A percentile compares a stretch with the other conserved stretches of the same genome.
These are phyloP conservation scores for Meta bourneti DNA, from an alignment of 2,888 invertebrate genomes.

Conservation along the genomic window DNA sequence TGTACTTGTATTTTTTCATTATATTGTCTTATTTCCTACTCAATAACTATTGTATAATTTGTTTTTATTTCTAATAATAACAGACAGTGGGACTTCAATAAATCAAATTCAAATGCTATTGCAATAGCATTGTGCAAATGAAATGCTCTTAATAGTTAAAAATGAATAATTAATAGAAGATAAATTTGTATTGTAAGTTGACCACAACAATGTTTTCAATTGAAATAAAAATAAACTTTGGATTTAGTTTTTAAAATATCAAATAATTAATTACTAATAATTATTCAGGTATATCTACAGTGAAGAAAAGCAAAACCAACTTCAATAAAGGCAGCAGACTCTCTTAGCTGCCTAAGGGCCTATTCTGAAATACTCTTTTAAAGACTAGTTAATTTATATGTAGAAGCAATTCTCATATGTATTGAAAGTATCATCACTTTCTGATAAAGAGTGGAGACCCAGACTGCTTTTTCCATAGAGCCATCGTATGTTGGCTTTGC, in stretches of 20 bases:
- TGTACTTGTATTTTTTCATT: too few relatives aligned
- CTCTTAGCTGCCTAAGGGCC: slow-evolving; percentile 57
- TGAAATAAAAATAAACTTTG: neutral
- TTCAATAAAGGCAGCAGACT: slow-evolving; percentile 15
- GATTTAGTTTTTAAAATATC: neutral
- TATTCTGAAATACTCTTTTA: slow-evolving; percentile 22
- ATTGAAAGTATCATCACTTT: slow-evolving; percentile 81
- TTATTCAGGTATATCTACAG: neutral
- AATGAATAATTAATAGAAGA: neutral
- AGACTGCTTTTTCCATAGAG: slow-evolving; percentile 60
- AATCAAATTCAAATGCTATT: too few relatives aligned
- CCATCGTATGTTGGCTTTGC: slow-evolving; percentile 65
- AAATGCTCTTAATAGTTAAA: too few relatives aligned
- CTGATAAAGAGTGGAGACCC: slow-evolving; percentile 58
- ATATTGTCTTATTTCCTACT: too few relatives aligned
- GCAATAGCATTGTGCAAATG: too few relatives aligned
- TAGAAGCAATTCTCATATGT: slow-evolving; percentile 87
- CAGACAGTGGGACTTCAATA: too few relatives aligned
- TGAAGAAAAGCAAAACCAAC: neutral
- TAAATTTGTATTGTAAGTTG: neutral
- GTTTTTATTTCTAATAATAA: too few relatives aligned
- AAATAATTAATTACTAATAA: neutral
- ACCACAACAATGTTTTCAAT: neutral
- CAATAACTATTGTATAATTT: too few relatives aligned
- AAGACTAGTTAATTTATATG: slow-evolving; percentile 82